Percentiles rank a stretch among this genome's conserved stretches.
Evolutionary conservation across 2,113 vertebrate species (phyloP).

Genomic region (Oreocharis arfaki): DNA sequence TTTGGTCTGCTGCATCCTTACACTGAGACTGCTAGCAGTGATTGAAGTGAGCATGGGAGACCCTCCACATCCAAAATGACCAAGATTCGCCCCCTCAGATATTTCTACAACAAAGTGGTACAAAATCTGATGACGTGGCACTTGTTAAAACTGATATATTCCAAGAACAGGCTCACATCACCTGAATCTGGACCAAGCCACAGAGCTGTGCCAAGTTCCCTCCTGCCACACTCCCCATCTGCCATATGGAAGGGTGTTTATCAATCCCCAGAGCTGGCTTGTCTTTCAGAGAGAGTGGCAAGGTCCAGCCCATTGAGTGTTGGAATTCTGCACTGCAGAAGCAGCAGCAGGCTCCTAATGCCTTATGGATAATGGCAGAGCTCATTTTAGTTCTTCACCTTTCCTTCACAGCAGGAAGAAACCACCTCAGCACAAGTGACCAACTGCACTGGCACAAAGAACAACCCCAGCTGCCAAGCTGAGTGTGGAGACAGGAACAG

Average conservation of each 20-base stretch:
- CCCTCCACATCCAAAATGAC: background rate
- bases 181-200: background rate
- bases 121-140: rapidly evolving
- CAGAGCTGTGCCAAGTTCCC: background rate
- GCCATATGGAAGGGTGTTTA: background rate
- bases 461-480: background rate
- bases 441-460: background rate
- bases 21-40: background rate
- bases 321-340: background rate
- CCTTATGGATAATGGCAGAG: background rate
- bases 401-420: background rate
- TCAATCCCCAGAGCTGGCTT: background rate
- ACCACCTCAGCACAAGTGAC: background rate
- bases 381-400: background rate
- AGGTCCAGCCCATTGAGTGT: background rate
- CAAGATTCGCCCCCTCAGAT: background rate
- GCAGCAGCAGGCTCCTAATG: background rate
- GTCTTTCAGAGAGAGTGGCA: background rate
- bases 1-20: background rate
- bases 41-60: background rate
- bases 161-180: background rate
- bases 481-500: background rate
- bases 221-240: background rate
- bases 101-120: background rate
- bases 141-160: background rate